Base-by-base conservation (phyloP, 2,888 invertebrate genomes). In the Apodemia zela region DNA sequence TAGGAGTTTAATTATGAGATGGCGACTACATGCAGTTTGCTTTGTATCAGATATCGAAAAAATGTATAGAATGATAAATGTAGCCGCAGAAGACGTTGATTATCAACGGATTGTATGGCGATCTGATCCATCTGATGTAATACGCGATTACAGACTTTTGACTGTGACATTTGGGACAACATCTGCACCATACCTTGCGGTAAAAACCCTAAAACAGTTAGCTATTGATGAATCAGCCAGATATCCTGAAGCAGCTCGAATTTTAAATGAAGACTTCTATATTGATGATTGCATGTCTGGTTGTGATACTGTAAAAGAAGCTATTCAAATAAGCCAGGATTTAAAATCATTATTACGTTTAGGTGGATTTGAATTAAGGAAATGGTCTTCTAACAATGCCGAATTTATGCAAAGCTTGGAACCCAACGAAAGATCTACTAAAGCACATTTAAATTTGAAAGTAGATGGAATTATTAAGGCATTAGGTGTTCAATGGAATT, bases 351-450 rank as follows among this genome's bases (percentile, higher is more conserved):
- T 77, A 10, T 38, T 79, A 29, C 65, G 58, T 35, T 64, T 65
- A 7, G 78, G 74, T 6, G 77, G 79, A 0, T 79, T 81, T 65
- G 51, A 69, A 7, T 62, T 80, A 5, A 70, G 75, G 21, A 75
- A 79, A 63, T 76, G 74, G 75, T 61, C 57, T 15, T 58, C 58
- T 7, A 65, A n/a, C 4, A 45, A 7, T 45, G n/a, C 45, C n/a
- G 45, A 45, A 45, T 45, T 45, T 7, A 45, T n/a, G 45, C 45
- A 45, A 45, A 45, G n/a, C n/a, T 45, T 45, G 2, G 3, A 45
- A 45, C 45, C 15, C n/a, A 45, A 45, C n/a, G 45, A 45, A 45
- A 45, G n/a, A 45, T 45, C 45, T 45, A n/a, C 45, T n/a, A 45
- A 45, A 45, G 45, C n/a, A n/a, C 45, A 45, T 17, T 45, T 45